Evolutionary conservation across 64 coral and sea anemone genomes (phyloP).

Genomic region (Pocillopora damicornis): DNA sequence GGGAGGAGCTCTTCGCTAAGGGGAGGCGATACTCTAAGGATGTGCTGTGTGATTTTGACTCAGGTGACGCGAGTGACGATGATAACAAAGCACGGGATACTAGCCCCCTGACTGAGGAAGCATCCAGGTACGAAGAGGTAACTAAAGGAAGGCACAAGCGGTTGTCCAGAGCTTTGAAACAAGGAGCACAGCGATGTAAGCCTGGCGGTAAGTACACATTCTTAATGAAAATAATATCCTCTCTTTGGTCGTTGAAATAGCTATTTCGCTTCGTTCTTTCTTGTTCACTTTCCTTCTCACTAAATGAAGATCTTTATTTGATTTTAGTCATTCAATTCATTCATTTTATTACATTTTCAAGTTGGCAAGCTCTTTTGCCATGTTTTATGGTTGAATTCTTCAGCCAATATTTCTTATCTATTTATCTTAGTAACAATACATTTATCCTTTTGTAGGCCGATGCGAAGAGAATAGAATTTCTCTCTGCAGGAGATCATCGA

Average conservation of each 20-base stretch:
- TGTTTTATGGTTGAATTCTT: too few relatives aligned
- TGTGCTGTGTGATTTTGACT: not conserved
- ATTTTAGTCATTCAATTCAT: too few relatives aligned
- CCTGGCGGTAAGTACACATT: not conserved
- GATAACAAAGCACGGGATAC: not conserved
- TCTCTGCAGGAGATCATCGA: conserved; percentile 47
- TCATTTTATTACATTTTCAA: too few relatives aligned
- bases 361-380: too few relatives aligned
- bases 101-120: not conserved
- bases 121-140: not conserved
- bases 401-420: not conserved
- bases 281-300: too few relatives aligned
- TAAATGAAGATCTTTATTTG: too few relatives aligned
- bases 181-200: too few relatives aligned
- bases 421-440: not conserved
- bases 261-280: too few relatives aligned
- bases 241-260: not conserved
- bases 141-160: not conserved
- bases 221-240: not conserved
- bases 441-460: not conserved
- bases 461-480: conserved; percentile 45
- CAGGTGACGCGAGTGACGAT: not conserved
- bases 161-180: not conserved
- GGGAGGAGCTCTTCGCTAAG: too few relatives aligned
- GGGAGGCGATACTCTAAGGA: not conserved